Evolutionary conservation across 2,888 invertebrate species (phyloP).

Genomic region (Syrphus vitripennis): DNA sequence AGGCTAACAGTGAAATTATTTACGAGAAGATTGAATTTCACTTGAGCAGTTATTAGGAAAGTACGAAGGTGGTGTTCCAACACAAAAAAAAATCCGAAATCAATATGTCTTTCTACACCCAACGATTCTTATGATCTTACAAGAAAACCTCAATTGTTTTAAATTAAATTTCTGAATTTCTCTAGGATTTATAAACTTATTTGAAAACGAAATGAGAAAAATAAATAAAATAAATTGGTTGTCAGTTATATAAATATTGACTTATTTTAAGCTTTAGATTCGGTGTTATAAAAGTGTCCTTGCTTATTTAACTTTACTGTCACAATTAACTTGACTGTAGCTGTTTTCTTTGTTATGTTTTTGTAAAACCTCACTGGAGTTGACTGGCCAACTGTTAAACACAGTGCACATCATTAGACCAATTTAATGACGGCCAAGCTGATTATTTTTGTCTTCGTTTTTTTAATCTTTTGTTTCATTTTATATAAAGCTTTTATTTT

Average conservation of each 20-base stretch:
- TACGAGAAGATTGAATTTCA: too few relatives aligned
- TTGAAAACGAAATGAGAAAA: neutral
- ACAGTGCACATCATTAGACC: slow-evolving; percentile 53
- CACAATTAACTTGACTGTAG: slow-evolving; percentile 26
- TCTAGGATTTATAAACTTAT: neutral
- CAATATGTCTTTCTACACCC: neutral
- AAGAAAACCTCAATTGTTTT: too few relatives aligned
- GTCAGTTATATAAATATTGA: neutral
- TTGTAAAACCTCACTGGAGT: neutral
- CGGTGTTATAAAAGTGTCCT: neutral
- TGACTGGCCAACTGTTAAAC: slow-evolving; percentile 22
- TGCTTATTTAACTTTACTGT: neutral
- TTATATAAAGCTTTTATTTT: neutral
- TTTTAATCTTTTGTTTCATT: neutral
- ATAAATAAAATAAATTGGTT: neutral
- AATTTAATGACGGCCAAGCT: slow-evolving; percentile 24
- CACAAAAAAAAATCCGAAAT: neutral
- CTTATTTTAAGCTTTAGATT: neutral
- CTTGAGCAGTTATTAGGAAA: too few relatives aligned
- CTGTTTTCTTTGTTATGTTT: too few relatives aligned
- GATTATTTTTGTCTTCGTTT: neutral
- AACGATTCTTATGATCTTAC: neutral
- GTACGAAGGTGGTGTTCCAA: too few relatives aligned
- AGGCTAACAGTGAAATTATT: too few relatives aligned
- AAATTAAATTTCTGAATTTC: neutral